These are phyloP conservation scores for Echinarachnius parma DNA, from an alignment of 53 echinoderm and acorn worm species.

Conservation along the genomic window DNA sequence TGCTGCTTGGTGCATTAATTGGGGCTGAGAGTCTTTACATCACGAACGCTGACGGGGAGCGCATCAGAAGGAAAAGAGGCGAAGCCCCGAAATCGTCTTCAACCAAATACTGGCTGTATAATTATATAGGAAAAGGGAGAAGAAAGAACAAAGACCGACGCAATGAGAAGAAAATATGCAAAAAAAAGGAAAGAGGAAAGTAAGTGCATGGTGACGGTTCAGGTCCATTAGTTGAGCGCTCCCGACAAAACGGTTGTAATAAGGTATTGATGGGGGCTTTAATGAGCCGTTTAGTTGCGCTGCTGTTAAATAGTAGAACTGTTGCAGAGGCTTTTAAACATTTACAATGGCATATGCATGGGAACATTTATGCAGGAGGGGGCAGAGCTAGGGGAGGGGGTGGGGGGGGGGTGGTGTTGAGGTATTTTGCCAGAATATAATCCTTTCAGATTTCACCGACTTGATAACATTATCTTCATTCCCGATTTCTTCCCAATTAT, in stretches of 20 bases:
- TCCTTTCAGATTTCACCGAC: too few species aligned
- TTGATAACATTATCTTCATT: too few species aligned
- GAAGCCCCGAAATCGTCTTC: constrained; percentile 27
- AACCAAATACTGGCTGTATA: not conserved
- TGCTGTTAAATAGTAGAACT: too few species aligned
- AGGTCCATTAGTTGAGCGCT: constrained; percentile 43
- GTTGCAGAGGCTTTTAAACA: constrained; percentile 32
- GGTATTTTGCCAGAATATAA: not conserved
- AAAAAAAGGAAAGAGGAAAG: not conserved
- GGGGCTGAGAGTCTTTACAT: too few species aligned
- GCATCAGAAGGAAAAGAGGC: not conserved
- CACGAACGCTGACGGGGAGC: too few species aligned
- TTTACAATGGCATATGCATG: constrained; percentile 30
- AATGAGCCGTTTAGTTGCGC: constrained; percentile 30
- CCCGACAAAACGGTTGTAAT: constrained; percentile 38
- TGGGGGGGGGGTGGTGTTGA: constrained; percentile 4
- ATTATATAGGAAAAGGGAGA: not conserved
- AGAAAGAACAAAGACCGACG: not conserved
- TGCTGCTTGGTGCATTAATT: too few species aligned
- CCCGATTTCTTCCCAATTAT: too few species aligned
- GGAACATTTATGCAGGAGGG: constrained; percentile 25
- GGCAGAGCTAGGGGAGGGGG: constrained; percentile 8
- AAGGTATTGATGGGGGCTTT: constrained; percentile 24
- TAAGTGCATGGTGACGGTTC: constrained; percentile 8
- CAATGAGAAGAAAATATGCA: not conserved